Evolutionary conservation across 2,888 invertebrate species (phyloP), one percentile per base, ranked within the genome.

Genomic region (Pristionchus fissidentatus): DNA sequence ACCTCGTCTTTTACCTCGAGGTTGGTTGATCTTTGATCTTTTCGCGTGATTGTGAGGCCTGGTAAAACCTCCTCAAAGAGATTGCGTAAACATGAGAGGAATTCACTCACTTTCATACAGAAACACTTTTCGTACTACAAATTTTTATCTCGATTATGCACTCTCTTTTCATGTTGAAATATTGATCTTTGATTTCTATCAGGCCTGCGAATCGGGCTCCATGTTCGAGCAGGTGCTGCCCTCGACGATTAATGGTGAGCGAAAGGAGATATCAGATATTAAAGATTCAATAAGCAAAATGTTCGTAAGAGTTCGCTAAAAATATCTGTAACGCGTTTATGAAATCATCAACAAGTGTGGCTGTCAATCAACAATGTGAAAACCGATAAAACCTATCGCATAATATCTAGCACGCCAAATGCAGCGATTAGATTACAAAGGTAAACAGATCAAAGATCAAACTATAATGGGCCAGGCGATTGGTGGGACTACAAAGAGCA

Each of bases 1-100:
- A 95, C 94, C 91, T 95, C 92, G 93, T 94, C 41, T 91, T 95
- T 84, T 95, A 95, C 90, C 90, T 95, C 83, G 95, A 95, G 91
- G 83, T 83, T 19, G n/a, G n/a, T n/a, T 46, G 49, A 49, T 66
- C 35, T 41, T 57, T 79, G 79, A 81, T 62, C 80, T 46, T 35
- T 55, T n/a, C n/a, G n/a, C n/a, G n/a, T n/a, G n/a, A n/a, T n/a
- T n/a, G n/a, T n/a, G n/a, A n/a, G 41, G n/a, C 26, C 26, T 35
- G 62, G n/a, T 60, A n/a, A 26, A 60, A 15, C n/a, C n/a, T 49
- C 13, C 49, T n/a, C n/a, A n/a, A n/a, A n/a, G n/a, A n/a, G n/a
- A n/a, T n/a, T n/a, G n/a, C n/a, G n/a, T n/a, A n/a, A 49, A 49
- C 10, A 15, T 49, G 13, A 60, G 8, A 15, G 19, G 13, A 26